Base-by-base conservation (phyloP, 2,888 invertebrate genomes). In the Cephonodes hylas region DNA sequence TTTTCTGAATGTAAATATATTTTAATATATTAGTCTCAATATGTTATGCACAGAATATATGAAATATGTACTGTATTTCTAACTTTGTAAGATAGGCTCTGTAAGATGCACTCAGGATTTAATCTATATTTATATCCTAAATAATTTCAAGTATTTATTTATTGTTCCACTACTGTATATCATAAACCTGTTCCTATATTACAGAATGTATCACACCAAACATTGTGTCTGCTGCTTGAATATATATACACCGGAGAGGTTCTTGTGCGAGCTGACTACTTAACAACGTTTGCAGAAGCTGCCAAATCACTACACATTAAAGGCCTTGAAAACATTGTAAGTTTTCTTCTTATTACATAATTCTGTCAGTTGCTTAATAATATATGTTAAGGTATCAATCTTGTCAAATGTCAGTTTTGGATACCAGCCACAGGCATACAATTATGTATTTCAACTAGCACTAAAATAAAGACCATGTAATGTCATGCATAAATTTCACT, bases 171-270 rank as follows among this genome's bases (percentile, higher is more conserved):
- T n/a, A n/a, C n/a, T n/a, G n/a, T n/a, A n/a, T 34, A 13, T 34
- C 34, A 2, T 3, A 34, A 34, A 34, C n/a, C n/a, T n/a, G n/a
- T n/a, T 13, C 34, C 2, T 34, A 8, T 42, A 15, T 85, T 84
- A 64, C 80, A 89, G 89, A 87, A 89, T 79, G 75, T 89, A 22
- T 80, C 84, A 13, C 81, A 86, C 62, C 75, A 76, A 66, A 80
- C 79, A 22, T 69, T 89, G 25, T 77, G 81, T 56, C 77, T 77
- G 62, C 65, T 89, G n/a, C 70, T 89, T 57, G 86, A 88, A 67
- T 89, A 89, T 62, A 79, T 89, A 10, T 90, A 90, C 64, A 88
- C 89, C 2, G 90, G 89, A 27, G 89, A 90, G 71, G 88, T 79
- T 0, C 65, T 85, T 2, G 79, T 89, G 0, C 76, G 81, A 8